Base-by-base conservation (phyloP, 2,113 vertebrate species). In the Tringa solitaria region DNA sequence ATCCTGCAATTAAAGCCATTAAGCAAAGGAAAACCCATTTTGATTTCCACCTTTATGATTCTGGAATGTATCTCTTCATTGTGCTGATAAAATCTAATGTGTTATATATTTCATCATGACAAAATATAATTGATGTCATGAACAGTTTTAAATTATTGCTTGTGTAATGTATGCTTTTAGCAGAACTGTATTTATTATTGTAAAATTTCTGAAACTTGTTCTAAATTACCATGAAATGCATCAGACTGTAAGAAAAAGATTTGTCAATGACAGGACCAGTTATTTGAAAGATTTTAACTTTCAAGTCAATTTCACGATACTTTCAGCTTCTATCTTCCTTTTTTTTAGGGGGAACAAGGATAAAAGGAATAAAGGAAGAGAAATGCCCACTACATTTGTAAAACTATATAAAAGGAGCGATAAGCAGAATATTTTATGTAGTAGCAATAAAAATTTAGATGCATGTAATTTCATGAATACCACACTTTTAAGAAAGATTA, bases 1-100 rank as follows among this genome's bases (percentile, higher is more conserved):
- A 95, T 96, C 89, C 90, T 95, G 57, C 94, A 97, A 97, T 98
- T 98, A 97, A 97, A 96, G 56, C 68, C 85, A 96, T 96, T 96
- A 97, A 92, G 75, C 68, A 69, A 95, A 61, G 94, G 70, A 57
- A 92, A 95, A 96, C 48, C 51, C 73, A 94, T 96, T 92, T 87
- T 94, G 80, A 86, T 61, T 96, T 96, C 94, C 60, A 96, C 86
- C 69, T 96, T 94, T 82, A 70, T 89, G 89, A 86, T 93, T 97
- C 74, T 73, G 59, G 87, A 91, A 87, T 89, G 37, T 90, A 81
- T 89, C 32, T 96, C 64, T 94, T 70, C 85, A 92, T 89, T 97
- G 78, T 96, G 64, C 70, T 96, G 89, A 92, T 88, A 94, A 96
- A 97, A 80, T 32, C 33, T 93, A 90, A 96, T 72, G n/a, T 72